A percentile compares a stretch with the other conserved stretches of the same genome.
phyloP scores from a whole-genome alignment of 2,797 vertebrate species.

The Odontamblyopus lacepedii region DNA sequence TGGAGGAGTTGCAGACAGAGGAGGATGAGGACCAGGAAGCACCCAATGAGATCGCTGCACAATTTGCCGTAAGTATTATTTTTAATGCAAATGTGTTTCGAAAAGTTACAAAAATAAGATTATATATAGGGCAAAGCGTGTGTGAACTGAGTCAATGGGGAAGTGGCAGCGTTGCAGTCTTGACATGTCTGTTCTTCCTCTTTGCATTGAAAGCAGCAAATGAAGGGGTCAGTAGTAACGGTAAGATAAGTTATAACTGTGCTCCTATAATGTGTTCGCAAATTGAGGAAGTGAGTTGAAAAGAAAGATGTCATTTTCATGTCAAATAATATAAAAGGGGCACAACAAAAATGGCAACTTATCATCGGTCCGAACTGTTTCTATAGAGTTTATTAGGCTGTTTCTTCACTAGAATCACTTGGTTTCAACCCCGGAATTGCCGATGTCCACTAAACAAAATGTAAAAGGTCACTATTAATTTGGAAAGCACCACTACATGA shows the following conservation, averaged over 20 bases:
- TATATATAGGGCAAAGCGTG: neutral
- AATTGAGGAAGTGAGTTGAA: neutral
- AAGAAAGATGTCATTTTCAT: no score
- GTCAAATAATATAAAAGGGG: no score
- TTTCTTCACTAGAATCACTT: no score
- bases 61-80: slow-evolving; percentile 73
- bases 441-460: no score
- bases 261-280: neutral
- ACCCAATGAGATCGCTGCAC: slow-evolving; percentile 68
- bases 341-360: no score
- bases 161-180: slow-evolving; percentile 7
- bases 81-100: neutral
- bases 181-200: slow-evolving; percentile 57
- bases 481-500: no score
- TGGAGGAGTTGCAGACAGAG: slow-evolving; percentile 77
- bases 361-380: no score
- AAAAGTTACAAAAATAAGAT: neutral
- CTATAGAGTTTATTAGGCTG: no score
- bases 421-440: no score
- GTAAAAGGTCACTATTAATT: no score
- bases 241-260: neutral
- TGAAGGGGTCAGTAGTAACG: slow-evolving; percentile 23
- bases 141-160: slow-evolving; percentile 15
- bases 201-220: slow-evolving; percentile 35
- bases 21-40: slow-evolving; percentile 69